These are phyloP conservation scores for Musca vetustissima DNA, from an alignment of 1,140 invertebrate species.

Conservation along the genomic window DNA sequence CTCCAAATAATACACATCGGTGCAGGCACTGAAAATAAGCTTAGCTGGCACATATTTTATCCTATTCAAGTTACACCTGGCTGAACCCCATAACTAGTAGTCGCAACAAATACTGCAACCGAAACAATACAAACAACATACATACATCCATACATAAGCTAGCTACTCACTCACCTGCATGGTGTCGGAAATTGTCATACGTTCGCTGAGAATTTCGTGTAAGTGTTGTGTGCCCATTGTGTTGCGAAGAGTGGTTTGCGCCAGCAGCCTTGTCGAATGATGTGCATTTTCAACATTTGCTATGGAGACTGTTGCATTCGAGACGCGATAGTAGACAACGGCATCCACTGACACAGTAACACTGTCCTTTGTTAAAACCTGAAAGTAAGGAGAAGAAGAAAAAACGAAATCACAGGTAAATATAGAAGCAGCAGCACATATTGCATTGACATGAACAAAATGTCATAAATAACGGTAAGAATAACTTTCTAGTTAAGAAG, in stretches of 20 bases:
- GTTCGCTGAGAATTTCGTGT: conserved; percentile 92
- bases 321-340: conserved; percentile 91
- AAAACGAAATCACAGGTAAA: neutral
- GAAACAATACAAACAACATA: neutral
- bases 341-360: conserved; percentile 95
- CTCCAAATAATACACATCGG: too few relatives aligned
- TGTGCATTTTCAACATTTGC: conserved; percentile 97
- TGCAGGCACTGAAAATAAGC: conserved; percentile 5
- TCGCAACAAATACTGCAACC: neutral
- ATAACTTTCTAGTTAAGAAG: too few relatives aligned
- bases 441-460: too few relatives aligned
- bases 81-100: conserved; percentile 14
- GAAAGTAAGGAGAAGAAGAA: conserved; percentile 31
- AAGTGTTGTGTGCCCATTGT: conserved; percentile 94
- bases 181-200: conserved; percentile 87
- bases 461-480: too few relatives aligned
- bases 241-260: conserved; percentile 88
- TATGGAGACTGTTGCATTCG: conserved; percentile 94
- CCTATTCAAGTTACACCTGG: conserved; percentile 11
- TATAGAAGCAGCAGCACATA: too few relatives aligned
- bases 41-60: conserved; percentile 19
- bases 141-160: neutral
- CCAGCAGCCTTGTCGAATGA: conserved; percentile 84
- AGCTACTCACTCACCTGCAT: conserved; percentile 65
- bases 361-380: conserved; percentile 92